Conservation (phyloP, 37 sponge, comb jelly and placozoan genomes). For the Dysidea cf. avara region DNA sequence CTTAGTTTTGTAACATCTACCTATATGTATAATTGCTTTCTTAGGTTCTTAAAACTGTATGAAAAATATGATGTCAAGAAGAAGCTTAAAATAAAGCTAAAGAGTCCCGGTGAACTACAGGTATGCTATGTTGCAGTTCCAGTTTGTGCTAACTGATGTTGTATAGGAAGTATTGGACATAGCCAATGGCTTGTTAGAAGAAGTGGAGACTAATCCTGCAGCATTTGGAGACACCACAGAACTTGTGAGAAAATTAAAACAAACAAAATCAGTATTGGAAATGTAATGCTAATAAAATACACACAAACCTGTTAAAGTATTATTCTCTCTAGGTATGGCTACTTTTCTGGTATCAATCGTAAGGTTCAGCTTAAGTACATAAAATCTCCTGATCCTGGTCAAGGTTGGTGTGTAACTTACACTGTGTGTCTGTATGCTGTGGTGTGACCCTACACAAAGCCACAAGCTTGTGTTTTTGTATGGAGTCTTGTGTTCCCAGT, state of each 20-base stretch:
- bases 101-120: slow-evolving; percentile 81
- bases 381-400: no score
- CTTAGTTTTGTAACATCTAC: no score
- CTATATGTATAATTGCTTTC: no score
- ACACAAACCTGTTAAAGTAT: no score
- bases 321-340: slow-evolving; percentile 53
- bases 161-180: slow-evolving; percentile 75
- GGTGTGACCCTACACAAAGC: no score
- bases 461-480: no score
- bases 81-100: slow-evolving; percentile 66
- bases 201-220: slow-evolving; percentile 10
- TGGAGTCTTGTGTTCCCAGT: no score
- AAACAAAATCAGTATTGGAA: slow-evolving; percentile 84
- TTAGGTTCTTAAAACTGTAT: slow-evolving; percentile 58
- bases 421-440: no score
- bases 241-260: slow-evolving; percentile 62
- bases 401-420: no score
- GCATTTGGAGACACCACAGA: slow-evolving; percentile 21
- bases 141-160: neutral
- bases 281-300: slow-evolving; percentile 65
- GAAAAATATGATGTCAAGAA: slow-evolving; percentile 59
- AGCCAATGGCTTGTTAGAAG: slow-evolving; percentile 57
- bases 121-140: slow-evolving; percentile 6
- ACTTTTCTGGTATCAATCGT: slow-evolving; percentile 77
- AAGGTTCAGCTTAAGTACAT: slow-evolving; percentile 66